phyloP scores from a whole-genome alignment of 2,888 invertebrate genomes.

The Temnothorax ravouxi region DNA sequence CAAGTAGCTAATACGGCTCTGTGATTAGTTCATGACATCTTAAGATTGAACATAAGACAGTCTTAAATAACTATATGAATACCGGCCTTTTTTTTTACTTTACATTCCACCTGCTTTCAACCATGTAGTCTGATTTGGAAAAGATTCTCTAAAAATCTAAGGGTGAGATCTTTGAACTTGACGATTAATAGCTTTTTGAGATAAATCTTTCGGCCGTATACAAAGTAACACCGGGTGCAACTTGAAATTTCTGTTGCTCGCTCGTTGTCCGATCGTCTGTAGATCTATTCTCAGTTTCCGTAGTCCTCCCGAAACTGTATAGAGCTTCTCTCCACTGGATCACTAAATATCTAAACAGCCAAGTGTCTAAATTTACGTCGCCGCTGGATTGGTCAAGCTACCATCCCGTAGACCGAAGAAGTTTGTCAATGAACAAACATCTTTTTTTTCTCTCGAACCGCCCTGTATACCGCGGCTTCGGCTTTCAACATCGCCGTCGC shows the following conservation, averaged over 20 bases:
- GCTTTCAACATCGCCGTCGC: no score
- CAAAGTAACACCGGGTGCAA: conserved; percentile 3
- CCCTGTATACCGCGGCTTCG: conserved; percentile 12
- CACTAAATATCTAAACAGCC: background rate
- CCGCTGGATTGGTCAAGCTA: background rate
- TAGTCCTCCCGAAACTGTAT: background rate
- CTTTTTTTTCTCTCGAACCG: conserved; percentile 14
- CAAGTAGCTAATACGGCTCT: no score
- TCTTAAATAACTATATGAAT: no score
- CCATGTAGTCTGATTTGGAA: no score
- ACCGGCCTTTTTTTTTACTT: no score
- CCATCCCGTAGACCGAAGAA: no score
- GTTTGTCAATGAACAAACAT: background rate
- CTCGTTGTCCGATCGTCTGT: background rate
- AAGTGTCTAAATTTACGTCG: conserved; percentile 15
- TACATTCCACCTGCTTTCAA: no score
- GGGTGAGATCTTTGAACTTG: no score
- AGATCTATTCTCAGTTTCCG: background rate
- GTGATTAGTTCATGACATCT: no score
- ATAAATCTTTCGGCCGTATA: conserved; percentile 14
- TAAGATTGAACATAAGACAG: no score
- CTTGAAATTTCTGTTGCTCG: background rate
- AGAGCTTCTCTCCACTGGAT: background rate
- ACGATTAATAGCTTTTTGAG: background rate
- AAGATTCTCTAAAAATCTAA: no score